Conservation (phyloP, 2,797 vertebrate genomes). For the Oreochromis mossambicus region DNA sequence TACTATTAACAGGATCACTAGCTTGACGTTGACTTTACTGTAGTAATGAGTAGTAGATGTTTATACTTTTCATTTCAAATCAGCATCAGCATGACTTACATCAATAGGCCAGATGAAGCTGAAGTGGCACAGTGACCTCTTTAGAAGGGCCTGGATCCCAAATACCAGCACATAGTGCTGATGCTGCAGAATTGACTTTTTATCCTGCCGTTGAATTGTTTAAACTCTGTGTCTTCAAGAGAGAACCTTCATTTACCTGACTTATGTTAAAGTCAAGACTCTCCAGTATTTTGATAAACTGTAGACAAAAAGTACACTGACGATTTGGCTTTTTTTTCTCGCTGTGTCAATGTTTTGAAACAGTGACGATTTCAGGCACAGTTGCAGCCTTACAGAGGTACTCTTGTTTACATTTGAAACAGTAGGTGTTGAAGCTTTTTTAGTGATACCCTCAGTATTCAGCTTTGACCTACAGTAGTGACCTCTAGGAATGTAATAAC, state of each 20-base stretch:
- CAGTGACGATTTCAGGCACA: neutral
- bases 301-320: neutral
- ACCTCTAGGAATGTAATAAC: constrained; percentile 54
- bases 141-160: neutral
- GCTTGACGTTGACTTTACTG: neutral
- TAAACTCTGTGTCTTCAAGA: too few relatives aligned
- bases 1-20: neutral
- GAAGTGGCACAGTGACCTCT: neutral
- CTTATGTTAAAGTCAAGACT: neutral
- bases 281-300: neutral
- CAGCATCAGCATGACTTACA: neutral
- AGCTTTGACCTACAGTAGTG: constrained; percentile 31
- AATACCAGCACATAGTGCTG: neutral
- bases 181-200: neutral
- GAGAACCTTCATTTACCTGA: neutral
- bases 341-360: neutral
- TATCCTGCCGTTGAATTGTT: neutral
- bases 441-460: neutral
- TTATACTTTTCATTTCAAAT: neutral
- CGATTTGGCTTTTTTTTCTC: neutral
- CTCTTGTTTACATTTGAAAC: neutral
- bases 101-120: neutral
- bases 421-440: neutral
- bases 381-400: neutral
- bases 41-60: neutral